Base-by-base conservation (phyloP, 2,888 invertebrate species). In the Fissipunctia ypsillon region DNA sequence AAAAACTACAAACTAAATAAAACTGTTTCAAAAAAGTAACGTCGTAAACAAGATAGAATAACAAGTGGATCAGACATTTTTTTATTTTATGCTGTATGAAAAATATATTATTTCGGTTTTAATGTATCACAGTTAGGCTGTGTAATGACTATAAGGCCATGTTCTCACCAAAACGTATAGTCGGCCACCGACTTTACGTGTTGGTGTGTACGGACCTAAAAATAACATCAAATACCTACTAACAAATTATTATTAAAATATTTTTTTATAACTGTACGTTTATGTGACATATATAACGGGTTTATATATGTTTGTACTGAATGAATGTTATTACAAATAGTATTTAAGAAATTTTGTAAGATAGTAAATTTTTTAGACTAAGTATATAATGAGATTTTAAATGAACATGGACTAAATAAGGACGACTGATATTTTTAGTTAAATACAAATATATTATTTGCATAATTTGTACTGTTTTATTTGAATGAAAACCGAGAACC, bases 391-490 rank as follows among this genome's bases (percentile, higher is more conserved):
- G 54, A 81, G 22, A 68, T 65, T 81, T 54, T 48, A 31, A 69
- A 70, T 54, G 63, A 69, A 76, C 38, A 57, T 77, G 81, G 56
- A 81, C 69, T 73, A 41, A 69, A 73, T 80, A 77, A 81, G 69
- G 67, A 81, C 67, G 80, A 81, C 80, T 81, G 80, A 81, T 81
- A 77, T 70, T 81, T 63, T 69, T 60, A 73, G 16, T 52, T 45
- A 65, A 65, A 68, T 65, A 73, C 56, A 67, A 14, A 56, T n/a
- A 54, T 5, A 48, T 63, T 28, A 28, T 54, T 38, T 65, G 48
- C 71, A 66, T 48, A 68, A 25, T 31, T 65, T 38, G 0, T 19
- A 1, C 2, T 38, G n/a, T 80, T 75, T 80, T 50, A 59, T 75
- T 79, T 69, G 0, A 1, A 10, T 2, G 4, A 64, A 2, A n/a